Conservation (phyloP, 2,113 vertebrate species). For the Ondatra zibethicus region DNA sequence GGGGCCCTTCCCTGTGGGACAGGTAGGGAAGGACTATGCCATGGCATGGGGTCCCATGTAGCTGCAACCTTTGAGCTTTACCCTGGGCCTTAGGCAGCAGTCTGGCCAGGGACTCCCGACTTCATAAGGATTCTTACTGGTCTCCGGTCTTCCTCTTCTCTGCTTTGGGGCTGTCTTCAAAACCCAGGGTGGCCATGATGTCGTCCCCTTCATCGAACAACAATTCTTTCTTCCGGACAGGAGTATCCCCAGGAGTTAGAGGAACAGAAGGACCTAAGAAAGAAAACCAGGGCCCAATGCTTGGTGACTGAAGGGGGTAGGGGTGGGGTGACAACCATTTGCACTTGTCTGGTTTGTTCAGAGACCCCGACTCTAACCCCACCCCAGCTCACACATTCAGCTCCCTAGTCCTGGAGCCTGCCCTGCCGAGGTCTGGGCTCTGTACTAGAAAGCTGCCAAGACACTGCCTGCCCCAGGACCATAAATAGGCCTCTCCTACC, state of each 20-base stretch:
- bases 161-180: slow-evolving; percentile 84
- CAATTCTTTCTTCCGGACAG: slow-evolving; percentile 80
- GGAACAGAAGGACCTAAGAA: slow-evolving; percentile 57
- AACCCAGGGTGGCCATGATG: slow-evolving; percentile 90
- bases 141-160: slow-evolving; percentile 64
- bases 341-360: not conserved
- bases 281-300: not conserved
- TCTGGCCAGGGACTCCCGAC: not conserved
- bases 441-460: not conserved
- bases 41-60: fast-evolving
- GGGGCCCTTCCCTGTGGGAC: slow-evolving; percentile 81
- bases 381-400: not conserved
- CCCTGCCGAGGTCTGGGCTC: not conserved
- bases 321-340: fast-evolving
- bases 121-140: slow-evolving; percentile 77
- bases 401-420: not conserved
- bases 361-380: fast-evolving
- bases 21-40: fast-evolving
- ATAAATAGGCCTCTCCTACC: slow-evolving; percentile 73
- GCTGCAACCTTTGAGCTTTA: not conserved
- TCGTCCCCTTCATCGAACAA: slow-evolving; percentile 90
- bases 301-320: fast-evolving
- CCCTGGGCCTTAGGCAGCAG: not conserved
- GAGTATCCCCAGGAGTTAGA: slow-evolving; percentile 60
- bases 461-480: too few relatives aligned